A percentile compares a stretch with the other conserved stretches of the same genome.
Evolutionary conservation across 1,140 invertebrate species (phyloP).

Genomic region (Diploscapter pachys): DNA sequence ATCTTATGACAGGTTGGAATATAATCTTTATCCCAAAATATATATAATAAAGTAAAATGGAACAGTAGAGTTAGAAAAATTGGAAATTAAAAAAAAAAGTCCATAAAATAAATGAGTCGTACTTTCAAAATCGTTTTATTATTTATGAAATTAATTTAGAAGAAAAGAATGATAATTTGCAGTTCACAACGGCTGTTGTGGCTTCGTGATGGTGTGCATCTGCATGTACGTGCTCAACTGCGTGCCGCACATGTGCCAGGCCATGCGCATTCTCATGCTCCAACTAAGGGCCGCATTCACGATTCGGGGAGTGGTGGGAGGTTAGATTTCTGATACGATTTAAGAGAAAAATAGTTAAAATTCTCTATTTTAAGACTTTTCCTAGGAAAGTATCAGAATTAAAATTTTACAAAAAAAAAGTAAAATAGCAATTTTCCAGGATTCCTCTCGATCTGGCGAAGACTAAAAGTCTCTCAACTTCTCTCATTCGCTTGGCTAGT

Average conservation of each 20-base stretch:
- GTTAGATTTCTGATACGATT: too few relatives aligned
- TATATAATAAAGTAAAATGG: too few relatives aligned
- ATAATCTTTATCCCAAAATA: too few relatives aligned
- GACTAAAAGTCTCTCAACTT: conserved; percentile 35
- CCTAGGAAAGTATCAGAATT: conserved; percentile 22
- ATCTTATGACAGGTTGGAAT: conserved; percentile 56
- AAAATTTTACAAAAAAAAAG: conserved; percentile 14
- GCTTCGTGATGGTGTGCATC: conserved; percentile 60
- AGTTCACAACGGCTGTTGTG: conserved; percentile 63
- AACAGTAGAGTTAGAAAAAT: too few relatives aligned
- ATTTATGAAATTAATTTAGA: too few relatives aligned
- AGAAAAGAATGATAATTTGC: background rate
- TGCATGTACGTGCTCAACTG: conserved; percentile 63
- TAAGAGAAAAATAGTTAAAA: too few relatives aligned
- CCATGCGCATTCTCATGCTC: conserved; percentile 58
- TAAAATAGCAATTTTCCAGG: conserved; percentile 21
- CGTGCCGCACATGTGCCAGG: conserved; percentile 60
- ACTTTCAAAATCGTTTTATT: too few relatives aligned
- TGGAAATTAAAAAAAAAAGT: too few relatives aligned
- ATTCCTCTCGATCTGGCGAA: conserved; percentile 37
- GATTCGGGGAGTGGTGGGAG: conserved; percentile 11
- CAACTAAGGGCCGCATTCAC: conserved; percentile 38
- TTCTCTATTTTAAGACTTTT: background rate
- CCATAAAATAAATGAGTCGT: too few relatives aligned
- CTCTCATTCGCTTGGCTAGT: conserved; percentile 39